phyloP scores from a whole-genome alignment of 92 coral and sea anemone species.

The Desmophyllum pertusum region DNA sequence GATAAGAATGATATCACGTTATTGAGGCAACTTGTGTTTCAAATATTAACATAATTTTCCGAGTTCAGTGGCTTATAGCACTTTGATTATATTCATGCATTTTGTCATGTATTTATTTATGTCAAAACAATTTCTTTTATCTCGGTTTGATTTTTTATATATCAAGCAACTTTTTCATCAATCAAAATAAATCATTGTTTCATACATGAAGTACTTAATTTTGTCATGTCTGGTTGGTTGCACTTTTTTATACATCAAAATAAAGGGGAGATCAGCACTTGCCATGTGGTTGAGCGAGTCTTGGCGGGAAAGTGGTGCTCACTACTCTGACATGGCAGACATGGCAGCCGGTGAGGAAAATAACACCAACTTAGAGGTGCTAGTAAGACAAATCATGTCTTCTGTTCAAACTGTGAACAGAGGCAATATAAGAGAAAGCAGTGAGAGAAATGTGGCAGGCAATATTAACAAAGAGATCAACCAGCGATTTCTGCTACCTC shows the following conservation, averaged over 20 bases:
- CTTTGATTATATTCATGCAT: too few species aligned
- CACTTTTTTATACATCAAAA: conserved; percentile 30
- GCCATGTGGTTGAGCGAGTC: neutral
- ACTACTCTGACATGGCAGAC: too few species aligned
- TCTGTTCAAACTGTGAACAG: conserved; percentile 16
- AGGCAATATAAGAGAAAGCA: neutral
- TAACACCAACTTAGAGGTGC: neutral
- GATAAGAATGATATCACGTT: too few species aligned
- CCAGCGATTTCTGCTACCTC: conserved; percentile 2
- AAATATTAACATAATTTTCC: too few species aligned
- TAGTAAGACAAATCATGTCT: conserved; percentile 7
- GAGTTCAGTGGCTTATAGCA: too few species aligned
- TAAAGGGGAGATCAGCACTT: neutral
- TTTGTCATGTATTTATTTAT: neutral
- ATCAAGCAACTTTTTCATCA: conserved; percentile 11
- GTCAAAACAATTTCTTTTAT: conserved; percentile 11
- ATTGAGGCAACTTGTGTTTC: too few species aligned
- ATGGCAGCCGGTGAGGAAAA: conserved; percentile 9
- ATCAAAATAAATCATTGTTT: too few species aligned
- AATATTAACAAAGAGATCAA: neutral
- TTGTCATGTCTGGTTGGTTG: conserved; percentile 7
- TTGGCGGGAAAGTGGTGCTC: conserved; percentile 31
- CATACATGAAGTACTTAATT: too few species aligned
- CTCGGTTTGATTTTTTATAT: neutral
- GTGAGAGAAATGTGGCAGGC: neutral